Evolutionary conservation across 2,797 vertebrate genomes (phyloP), one percentile per base, ranked within the genome.

Genomic region (Aphelocoma californica): DNA sequence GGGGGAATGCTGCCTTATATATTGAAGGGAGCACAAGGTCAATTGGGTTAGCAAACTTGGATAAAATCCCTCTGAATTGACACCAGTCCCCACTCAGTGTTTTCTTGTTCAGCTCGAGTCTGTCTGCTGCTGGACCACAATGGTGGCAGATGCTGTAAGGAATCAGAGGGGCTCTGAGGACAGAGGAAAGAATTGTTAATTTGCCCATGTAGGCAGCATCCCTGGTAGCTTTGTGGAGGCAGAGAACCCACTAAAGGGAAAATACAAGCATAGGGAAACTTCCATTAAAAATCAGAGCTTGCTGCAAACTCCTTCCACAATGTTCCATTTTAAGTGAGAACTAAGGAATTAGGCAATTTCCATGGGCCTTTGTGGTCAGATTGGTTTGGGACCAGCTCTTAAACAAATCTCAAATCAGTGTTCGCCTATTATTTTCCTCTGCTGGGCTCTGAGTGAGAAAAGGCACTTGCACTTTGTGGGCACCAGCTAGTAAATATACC

Each of bases 81-180:
- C 1, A 40, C 17, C 6, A 25, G 31, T 47, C 53, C 36, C 32
- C 28, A 7, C 4, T 32, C 36, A 3, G 18, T n/a, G 18, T 67
- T 71, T 38, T 42, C 34, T 38, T 65, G 60, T 8, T 66, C 61
- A 61, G 57, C 34, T 50, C 4, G 2, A 69, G 62, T 24, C 71
- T 71, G 19, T 44, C n/a, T 7, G 3, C 51, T 92, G 66, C 58
- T 65, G 67, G 67, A 58, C 56, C 34, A 25, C 0, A 0, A 13
- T 20, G 51, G 38, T 0, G 0, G 38, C 31, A 69, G 78, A n/a
- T 0, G 0, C 32, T n/a, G 34, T 24, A 44, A 61, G 19, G 25
- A 45, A 40, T 58, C 40, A 73, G 64, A 29, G 47, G 21, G 44
- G 13, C 47, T 48, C 48, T 77, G 69, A 58, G 67, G n/a, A 40